These are phyloP conservation scores for Bucorvus abyssinicus DNA, from an alignment of 2,797 vertebrate species.

Conservation along the genomic window DNA sequence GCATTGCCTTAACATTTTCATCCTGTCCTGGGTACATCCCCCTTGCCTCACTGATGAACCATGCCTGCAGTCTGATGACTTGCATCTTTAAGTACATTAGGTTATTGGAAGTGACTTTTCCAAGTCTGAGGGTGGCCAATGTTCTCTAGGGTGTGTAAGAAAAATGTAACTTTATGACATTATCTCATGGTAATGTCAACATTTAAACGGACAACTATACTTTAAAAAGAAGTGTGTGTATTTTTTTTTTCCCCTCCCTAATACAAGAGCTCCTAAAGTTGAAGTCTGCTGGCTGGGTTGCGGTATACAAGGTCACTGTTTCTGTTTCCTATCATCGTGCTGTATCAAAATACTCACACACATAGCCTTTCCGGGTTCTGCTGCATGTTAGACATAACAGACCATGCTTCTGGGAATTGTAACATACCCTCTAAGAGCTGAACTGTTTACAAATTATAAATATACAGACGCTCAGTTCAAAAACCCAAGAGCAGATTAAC, in stretches of 20 bases:
- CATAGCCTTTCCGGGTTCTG: constrained; percentile 66
- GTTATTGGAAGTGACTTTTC: constrained; percentile 18
- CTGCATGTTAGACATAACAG: constrained; percentile 86
- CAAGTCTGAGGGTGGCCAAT: constrained; percentile 44
- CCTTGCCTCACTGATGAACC: not conserved
- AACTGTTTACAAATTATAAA: constrained; percentile 86
- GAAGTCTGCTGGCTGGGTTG: constrained; percentile 22
- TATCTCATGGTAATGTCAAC: constrained; percentile 50
- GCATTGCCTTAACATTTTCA: not conserved
- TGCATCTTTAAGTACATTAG: not conserved
- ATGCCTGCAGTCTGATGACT: not conserved
- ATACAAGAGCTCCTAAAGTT: not conserved
- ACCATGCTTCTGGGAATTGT: constrained; percentile 84
- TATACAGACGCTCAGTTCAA: constrained; percentile 68
- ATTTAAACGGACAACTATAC: constrained; percentile 44
- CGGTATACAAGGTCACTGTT: constrained; percentile 33
- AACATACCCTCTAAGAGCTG: constrained; percentile 79
- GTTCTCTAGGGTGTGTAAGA: constrained; percentile 1
- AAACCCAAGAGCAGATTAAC: constrained; percentile 70
- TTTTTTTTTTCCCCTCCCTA: not conserved
- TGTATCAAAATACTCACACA: constrained; percentile 34
- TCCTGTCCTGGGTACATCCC: not conserved
- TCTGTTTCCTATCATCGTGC: constrained; percentile 25
- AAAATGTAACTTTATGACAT: constrained; percentile 49
- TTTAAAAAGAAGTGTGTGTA: constrained; percentile 38